Conservation (phyloP, 2,888 invertebrate genomes). For the Melanostoma mellinum region DNA sequence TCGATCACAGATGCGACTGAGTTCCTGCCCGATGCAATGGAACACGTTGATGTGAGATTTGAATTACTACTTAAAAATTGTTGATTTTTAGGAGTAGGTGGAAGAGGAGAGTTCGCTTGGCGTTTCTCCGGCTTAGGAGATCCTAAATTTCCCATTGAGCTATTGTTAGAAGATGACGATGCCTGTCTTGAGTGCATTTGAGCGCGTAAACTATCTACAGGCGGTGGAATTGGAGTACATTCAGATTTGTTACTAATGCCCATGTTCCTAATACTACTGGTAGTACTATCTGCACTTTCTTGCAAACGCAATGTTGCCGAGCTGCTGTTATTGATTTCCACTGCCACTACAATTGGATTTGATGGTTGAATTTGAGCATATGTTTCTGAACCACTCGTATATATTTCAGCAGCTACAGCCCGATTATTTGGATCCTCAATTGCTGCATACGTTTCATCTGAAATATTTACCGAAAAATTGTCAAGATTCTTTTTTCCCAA, state of each 20-base stretch:
- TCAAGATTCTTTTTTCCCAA: background rate
- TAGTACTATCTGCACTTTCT: slow-evolving; percentile 52
- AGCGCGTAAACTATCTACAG: slow-evolving; percentile 85
- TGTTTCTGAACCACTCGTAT: slow-evolving; percentile 92
- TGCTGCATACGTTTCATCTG: slow-evolving; percentile 95
- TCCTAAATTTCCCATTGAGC: slow-evolving; percentile 89
- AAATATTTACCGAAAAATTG: slow-evolving; percentile 7
- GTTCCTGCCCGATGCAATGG: slow-evolving; percentile 77
- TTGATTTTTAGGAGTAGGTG: slow-evolving; percentile 87
- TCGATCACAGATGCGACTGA: slow-evolving; percentile 82
- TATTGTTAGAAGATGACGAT: slow-evolving; percentile 86
- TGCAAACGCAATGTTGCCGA: slow-evolving; percentile 54
- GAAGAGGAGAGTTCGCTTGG: slow-evolving; percentile 93
- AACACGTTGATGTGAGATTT: slow-evolving; percentile 79
- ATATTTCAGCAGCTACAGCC: slow-evolving; percentile 83
- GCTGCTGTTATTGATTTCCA: slow-evolving; percentile 80
- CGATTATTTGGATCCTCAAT: slow-evolving; percentile 88
- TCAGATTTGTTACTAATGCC: slow-evolving; percentile 47
- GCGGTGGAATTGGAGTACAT: slow-evolving; percentile 83
- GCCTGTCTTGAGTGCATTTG: slow-evolving; percentile 83
- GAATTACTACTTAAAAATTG: slow-evolving; percentile 76
- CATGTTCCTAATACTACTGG: slow-evolving; percentile 44
- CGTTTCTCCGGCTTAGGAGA: slow-evolving; percentile 95
- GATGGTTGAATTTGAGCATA: slow-evolving; percentile 91
- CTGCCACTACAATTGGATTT: slow-evolving; percentile 81